A percentile compares a stretch with the other conserved stretches of the same genome.
These are phyloP conservation scores for Catostylus mosaicus DNA, from an alignment of 30 jellyfish, hydroid and myxozoan species.

Conservation along the genomic window DNA sequence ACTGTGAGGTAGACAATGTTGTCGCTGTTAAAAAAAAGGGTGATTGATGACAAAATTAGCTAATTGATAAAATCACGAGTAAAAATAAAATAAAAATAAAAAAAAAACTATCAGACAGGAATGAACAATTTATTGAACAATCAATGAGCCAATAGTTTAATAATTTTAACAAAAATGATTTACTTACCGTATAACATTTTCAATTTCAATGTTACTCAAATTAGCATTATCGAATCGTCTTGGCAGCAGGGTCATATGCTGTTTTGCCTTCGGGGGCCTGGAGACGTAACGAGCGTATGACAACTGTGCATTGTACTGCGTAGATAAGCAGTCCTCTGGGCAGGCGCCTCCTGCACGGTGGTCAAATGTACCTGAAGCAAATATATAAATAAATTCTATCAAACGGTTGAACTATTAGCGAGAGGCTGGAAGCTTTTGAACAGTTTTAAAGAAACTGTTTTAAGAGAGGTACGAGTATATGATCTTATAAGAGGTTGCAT, in stretches of 20 bases:
- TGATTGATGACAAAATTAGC: neutral
- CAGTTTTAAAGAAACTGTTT: too few species aligned
- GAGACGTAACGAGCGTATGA: conserved; percentile 91
- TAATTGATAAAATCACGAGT: too few species aligned
- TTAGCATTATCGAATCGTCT: conserved; percentile 24
- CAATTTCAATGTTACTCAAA: conserved; percentile 34
- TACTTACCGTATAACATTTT: conserved; percentile 55
- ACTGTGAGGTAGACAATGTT: conserved; percentile 84
- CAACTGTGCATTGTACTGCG: conserved; percentile 69
- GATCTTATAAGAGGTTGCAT: too few species aligned
- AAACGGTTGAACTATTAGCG: too few species aligned
- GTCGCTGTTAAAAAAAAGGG: conserved; percentile 58
- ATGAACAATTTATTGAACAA: neutral
- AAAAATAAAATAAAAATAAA: too few species aligned
- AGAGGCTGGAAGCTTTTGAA: too few species aligned
- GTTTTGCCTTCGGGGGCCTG: conserved; percentile 74
- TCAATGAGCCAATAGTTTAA: neutral
- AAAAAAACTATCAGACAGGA: neutral
- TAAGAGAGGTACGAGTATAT: too few species aligned
- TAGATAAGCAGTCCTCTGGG: conserved; percentile 94
- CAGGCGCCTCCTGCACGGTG: conserved; percentile 88
- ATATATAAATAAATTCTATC: too few species aligned
- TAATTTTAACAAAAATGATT: neutral
- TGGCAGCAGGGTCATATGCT: conserved; percentile 24
- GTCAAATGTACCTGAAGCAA: conserved; percentile 67